Percentiles rank a stretch among this genome's conserved stretches.
Conservation (phyloP, 2,113 vertebrate genomes). For the Gasterosteus aculeatus region DNA sequence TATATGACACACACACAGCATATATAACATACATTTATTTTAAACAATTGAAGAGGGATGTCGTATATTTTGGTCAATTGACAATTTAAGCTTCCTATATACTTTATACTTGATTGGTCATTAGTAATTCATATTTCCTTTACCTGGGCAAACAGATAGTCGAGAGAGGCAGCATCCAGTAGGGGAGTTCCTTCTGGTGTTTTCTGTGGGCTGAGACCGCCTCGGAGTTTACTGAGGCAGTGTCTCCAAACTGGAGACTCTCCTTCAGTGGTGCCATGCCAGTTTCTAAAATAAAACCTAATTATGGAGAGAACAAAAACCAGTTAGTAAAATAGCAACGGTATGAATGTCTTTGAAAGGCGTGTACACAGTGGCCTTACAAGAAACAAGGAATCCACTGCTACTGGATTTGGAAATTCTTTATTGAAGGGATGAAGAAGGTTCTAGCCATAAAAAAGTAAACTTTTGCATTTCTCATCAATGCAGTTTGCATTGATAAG, state of each 20-base stretch:
- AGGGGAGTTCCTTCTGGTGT: slow-evolving; percentile 88
- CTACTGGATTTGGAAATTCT: neutral
- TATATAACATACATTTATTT: too few species aligned
- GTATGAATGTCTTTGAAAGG: neutral
- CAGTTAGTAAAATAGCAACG: neutral
- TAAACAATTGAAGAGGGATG: too few species aligned
- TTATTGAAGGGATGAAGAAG: neutral
- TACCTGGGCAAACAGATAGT: slow-evolving; percentile 96
- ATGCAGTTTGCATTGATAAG: neutral
- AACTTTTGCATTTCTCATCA: neutral
- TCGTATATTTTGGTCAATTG: too few species aligned
- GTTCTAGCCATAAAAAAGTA: neutral
- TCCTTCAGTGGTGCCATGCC: slow-evolving; percentile 93
- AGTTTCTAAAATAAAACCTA: slow-evolving; percentile 97
- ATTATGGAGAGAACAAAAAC: slow-evolving; percentile 2
- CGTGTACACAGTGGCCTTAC: neutral
- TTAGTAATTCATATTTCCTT: too few species aligned
- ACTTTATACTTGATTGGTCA: neutral
- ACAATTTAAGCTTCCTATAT: neutral
- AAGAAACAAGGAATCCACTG: neutral
- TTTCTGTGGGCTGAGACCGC: slow-evolving; percentile 79
- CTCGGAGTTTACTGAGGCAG: slow-evolving; percentile 87
- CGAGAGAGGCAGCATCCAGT: slow-evolving; percentile 88
- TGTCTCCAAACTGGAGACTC: slow-evolving; percentile 93
- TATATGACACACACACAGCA: neutral